phyloP scores from a whole-genome alignment of 2,113 vertebrate genomes.

The Motacilla alba region DNA sequence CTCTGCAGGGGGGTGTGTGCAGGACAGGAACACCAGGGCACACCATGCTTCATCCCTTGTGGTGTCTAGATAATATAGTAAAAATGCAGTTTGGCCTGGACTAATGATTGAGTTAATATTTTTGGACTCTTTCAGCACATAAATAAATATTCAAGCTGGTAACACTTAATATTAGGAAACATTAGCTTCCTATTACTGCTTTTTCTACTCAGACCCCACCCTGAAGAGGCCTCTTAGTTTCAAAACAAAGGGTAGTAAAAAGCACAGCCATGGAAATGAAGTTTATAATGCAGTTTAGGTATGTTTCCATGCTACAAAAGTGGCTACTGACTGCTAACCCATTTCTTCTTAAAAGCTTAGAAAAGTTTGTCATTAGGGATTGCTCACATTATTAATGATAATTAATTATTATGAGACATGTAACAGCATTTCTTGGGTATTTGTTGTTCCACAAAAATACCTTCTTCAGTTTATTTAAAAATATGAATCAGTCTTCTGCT shows the following conservation, averaged over 20 bases:
- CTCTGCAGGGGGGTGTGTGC: rapidly evolving
- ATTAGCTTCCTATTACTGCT: neutral
- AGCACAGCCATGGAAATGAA: neutral
- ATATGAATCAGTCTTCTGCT: neutral
- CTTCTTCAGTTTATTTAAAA: neutral
- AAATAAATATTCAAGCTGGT: neutral
- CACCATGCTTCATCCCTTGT: neutral
- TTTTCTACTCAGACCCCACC: neutral
- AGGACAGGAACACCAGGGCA: neutral
- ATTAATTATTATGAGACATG: constrained; percentile 24
- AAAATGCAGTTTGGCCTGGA: neutral
- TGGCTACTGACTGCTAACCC: constrained; percentile 37
- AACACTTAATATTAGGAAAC: neutral
- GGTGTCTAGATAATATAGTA: neutral
- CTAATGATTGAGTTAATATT: neutral
- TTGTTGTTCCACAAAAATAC: neutral
- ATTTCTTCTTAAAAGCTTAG: constrained; percentile 43
- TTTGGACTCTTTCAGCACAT: neutral
- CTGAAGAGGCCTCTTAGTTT: neutral
- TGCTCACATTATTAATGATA: neutral
- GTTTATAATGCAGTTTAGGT: neutral
- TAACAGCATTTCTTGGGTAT: neutral
- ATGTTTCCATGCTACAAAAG: constrained; percentile 49
- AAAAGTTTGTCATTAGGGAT: constrained; percentile 11
- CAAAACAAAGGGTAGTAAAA: constrained; percentile 31